Conservation (phyloP, 2,888 invertebrate species). For the Ichneumoninae sp. region DNA sequence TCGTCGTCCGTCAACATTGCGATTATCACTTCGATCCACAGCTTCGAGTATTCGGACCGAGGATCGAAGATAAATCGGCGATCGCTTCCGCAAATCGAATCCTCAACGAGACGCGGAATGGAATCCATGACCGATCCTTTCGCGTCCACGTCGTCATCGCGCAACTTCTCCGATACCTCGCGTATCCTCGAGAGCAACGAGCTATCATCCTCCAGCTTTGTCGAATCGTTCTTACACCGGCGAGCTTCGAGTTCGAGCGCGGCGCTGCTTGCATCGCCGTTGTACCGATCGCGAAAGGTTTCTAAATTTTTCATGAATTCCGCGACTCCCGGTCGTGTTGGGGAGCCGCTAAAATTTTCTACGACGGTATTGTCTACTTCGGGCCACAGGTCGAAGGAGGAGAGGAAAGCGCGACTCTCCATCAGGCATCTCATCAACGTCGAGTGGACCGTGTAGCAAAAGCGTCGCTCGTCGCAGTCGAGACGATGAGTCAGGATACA, state of each 20-base stretch:
- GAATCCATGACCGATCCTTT: slow-evolving; percentile 72
- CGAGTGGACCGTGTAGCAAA: slow-evolving; percentile 41
- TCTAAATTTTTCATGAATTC: slow-evolving; percentile 73
- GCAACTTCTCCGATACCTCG: slow-evolving; percentile 21
- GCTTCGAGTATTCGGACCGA: slow-evolving; percentile 77
- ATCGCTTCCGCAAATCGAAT: slow-evolving; percentile 56
- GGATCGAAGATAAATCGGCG: slow-evolving; percentile 48
- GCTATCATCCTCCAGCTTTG: neutral
- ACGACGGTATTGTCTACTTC: neutral
- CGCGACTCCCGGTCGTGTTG: slow-evolving; percentile 74
- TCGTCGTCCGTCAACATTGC: slow-evolving; percentile 86
- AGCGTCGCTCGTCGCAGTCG: neutral
- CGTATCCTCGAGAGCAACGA: slow-evolving; percentile 14
- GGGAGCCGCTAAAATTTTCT: slow-evolving; percentile 41
- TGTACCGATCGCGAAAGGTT: slow-evolving; percentile 63
- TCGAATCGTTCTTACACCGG: neutral
- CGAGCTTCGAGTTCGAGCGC: neutral
- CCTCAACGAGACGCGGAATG: slow-evolving; percentile 65
- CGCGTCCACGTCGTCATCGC: slow-evolving; percentile 67
- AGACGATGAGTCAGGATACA: neutral
- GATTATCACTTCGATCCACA: slow-evolving; percentile 83
- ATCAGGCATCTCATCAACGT: slow-evolving; percentile 36
- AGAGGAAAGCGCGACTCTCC: neutral
- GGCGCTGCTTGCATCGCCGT: neutral
- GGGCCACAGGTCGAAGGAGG: neutral